Evolutionary conservation across 2,888 invertebrate species (phyloP).

Genomic region (Polyploca ridens): DNA sequence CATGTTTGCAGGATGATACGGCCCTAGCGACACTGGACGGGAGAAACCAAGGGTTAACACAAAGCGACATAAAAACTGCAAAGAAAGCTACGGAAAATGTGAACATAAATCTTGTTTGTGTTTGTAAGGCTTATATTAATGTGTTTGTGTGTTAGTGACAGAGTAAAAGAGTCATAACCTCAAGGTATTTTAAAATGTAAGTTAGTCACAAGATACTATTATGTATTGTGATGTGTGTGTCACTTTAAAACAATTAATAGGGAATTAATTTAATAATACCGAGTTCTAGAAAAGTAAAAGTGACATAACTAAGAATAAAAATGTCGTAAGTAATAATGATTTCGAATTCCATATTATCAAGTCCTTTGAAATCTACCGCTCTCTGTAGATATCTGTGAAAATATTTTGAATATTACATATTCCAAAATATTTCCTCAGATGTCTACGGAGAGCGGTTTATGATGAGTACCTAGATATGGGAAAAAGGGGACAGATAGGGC

Average conservation of each 20-base stretch:
- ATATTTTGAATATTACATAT: background rate
- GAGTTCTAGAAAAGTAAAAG: background rate
- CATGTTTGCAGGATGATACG: constrained; percentile 79
- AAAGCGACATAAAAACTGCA: constrained; percentile 80
- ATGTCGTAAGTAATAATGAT: background rate
- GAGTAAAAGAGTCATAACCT: background rate
- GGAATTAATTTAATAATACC: too few species aligned
- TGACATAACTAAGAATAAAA: background rate
- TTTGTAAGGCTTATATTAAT: constrained; percentile 16
- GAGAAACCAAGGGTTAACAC: constrained; percentile 74
- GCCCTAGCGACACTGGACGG: constrained; percentile 79
- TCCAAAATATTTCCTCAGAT: background rate
- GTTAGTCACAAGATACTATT: background rate
- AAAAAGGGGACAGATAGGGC: constrained; percentile 2
- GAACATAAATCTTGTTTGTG: constrained; percentile 50
- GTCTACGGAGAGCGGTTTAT: background rate
- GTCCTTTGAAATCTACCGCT: background rate
- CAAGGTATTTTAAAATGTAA: background rate
- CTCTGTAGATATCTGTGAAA: too few species aligned
- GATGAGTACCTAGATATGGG: background rate
- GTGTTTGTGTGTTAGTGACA: constrained; percentile 7
- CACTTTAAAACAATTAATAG: too few species aligned
- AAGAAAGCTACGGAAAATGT: constrained; percentile 60
- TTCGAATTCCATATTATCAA: background rate
- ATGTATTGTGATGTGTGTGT: too few species aligned